Conservation (phyloP, 2,797 vertebrate species). For the Staurois parvus region DNA sequence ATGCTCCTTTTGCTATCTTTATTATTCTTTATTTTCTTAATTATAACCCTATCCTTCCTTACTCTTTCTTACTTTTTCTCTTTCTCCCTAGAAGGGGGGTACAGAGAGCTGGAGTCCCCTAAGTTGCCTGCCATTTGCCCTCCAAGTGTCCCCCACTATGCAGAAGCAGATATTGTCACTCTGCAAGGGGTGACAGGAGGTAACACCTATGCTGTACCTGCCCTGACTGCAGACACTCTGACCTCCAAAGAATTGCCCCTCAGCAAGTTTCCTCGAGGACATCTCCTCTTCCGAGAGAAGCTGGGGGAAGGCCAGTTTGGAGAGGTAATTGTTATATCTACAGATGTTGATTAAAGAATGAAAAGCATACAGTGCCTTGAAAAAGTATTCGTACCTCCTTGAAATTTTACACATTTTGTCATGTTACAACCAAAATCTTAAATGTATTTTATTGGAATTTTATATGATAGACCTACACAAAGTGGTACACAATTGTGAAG, state of each 20-base stretch:
- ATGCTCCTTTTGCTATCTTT: slow-evolving; percentile 31
- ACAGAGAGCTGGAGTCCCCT: slow-evolving; percentile 72
- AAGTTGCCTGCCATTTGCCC: slow-evolving; percentile 74
- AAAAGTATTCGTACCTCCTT: too few relatives aligned
- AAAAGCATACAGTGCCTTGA: background rate
- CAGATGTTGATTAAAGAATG: background rate
- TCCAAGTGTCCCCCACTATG: slow-evolving; percentile 89
- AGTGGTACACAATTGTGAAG: too few relatives aligned
- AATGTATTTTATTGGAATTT: too few relatives aligned
- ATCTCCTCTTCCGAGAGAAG: slow-evolving; percentile 92
- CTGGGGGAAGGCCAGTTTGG: slow-evolving; percentile 95
- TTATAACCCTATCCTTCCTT: background rate
- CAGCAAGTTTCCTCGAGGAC: slow-evolving; percentile 86
- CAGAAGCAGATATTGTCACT: slow-evolving; percentile 92
- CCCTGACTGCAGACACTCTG: slow-evolving; percentile 77
- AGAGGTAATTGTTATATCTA: slow-evolving; percentile 78
- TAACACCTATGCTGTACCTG: slow-evolving; percentile 91
- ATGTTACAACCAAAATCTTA: too few relatives aligned
- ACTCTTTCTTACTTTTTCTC: background rate
- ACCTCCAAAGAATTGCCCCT: slow-evolving; percentile 71
- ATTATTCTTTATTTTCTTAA: slow-evolving; percentile 34
- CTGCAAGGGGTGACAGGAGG: slow-evolving; percentile 92
- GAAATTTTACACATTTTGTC: too few relatives aligned
- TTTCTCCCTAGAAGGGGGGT: slow-evolving; percentile 73
- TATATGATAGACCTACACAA: too few relatives aligned